Base-by-base conservation (phyloP, 2,888 invertebrate genomes). In the Orgyia antiqua region DNA sequence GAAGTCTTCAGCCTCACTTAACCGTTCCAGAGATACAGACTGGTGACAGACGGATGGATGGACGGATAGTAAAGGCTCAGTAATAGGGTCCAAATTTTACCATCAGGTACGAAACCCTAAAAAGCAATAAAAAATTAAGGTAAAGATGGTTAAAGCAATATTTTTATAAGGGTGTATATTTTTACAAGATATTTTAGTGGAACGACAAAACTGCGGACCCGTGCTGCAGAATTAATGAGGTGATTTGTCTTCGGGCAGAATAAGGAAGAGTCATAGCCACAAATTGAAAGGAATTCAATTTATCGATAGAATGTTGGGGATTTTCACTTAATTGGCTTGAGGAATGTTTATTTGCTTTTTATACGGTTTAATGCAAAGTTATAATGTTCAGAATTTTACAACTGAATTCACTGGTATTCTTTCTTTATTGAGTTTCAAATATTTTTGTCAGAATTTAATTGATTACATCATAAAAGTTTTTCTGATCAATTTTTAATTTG, bases 211-310 rank as follows among this genome's bases (percentile, higher is more conserved):
- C 41, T 50, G 43, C 41, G 47, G 33, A 49, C 42, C 42, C 73
- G 69, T 74, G 75, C 51, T 65, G 39, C 39, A 19, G 74, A 72
- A 74, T 74, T 69, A 77, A 77, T 75, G 73, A 73, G 71, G 61
- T 58, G 64, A 74, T 76, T 74, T 71, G 65, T 74, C 70, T 65
- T 51, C 44, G 42, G 40, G 39, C 33, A 41, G 49, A 58, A 54
- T 56, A 56, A 53, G 43, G 49, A 57, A 51, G 58, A 41, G 20
- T 34, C 62, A 61, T 52, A 45, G 58, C 50, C 45, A 61, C 50
- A 65, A 70, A 68, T 68, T 67, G 63, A 64, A 71, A 51, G 57
- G 57, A 65, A 67, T 64, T 60, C 55, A 68, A 66, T 69, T 67
- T 67, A 56, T 58, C 45, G 52, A 47, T 44, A 44, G 46, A 40